A percentile compares a stretch with the other conserved stretches of the same genome.
Conservation (phyloP, 37 sponge, comb jelly and placozoan genomes). For the Halisarca cf. caerulea region DNA sequence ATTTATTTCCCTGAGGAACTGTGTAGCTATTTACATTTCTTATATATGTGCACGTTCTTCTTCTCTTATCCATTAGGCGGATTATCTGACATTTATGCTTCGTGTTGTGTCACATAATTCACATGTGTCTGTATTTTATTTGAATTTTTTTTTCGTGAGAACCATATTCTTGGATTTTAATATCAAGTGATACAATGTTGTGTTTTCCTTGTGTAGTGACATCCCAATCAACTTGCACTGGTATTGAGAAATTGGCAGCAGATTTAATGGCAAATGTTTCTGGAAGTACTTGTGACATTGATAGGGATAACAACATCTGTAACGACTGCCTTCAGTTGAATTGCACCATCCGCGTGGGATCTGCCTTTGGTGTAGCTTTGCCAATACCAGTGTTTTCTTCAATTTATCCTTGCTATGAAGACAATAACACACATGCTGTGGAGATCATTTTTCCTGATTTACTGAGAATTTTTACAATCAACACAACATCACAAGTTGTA, state of each 20-base stretch:
- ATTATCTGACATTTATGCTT: no score
- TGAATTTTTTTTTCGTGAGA: no score
- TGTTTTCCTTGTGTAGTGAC: neutral
- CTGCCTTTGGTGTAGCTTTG: neutral
- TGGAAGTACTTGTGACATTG: neutral
- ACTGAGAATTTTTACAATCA: neutral
- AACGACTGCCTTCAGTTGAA: neutral
- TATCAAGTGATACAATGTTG: no score
- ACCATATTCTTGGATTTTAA: no score
- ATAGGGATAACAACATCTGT: neutral
- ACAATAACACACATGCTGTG: neutral
- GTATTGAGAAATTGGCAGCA: neutral
- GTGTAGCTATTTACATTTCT: no score
- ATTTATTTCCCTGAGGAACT: no score
- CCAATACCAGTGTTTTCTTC: neutral
- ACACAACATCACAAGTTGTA: neutral
- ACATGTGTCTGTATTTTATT: no score
- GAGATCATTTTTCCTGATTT: neutral
- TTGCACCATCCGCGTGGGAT: neutral
- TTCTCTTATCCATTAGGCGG: no score
- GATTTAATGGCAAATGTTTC: neutral
- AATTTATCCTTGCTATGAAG: neutral
- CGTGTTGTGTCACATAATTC: no score
- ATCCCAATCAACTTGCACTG: neutral
- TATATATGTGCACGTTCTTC: no score